phyloP scores from a whole-genome alignment of 1,140 invertebrate genomes.

The Schlechtendalia chinensis region DNA sequence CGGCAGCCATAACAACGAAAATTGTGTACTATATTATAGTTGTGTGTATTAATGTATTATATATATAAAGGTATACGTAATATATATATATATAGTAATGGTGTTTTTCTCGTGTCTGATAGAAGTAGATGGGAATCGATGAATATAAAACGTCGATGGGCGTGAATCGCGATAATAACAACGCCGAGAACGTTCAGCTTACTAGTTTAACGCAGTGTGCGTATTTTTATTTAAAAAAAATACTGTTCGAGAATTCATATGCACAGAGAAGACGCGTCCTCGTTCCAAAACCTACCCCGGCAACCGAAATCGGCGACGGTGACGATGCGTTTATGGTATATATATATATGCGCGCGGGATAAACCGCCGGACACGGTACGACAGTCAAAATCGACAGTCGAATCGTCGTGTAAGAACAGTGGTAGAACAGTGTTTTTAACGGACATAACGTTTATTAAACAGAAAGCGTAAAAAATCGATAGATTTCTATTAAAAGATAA shows the following conservation, averaged over 20 bases:
- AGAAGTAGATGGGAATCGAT: not conserved
- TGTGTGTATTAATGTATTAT: too few species aligned
- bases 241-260: too few species aligned
- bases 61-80: too few species aligned
- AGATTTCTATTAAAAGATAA: conserved; percentile 29
- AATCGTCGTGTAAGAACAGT: not conserved
- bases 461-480: conserved; percentile 14
- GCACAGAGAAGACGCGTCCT: too few species aligned
- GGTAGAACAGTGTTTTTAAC: not conserved
- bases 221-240: too few species aligned
- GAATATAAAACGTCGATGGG: not conserved
- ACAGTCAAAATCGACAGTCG: too few species aligned
- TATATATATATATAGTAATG: not conserved
- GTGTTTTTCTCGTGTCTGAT: not conserved
- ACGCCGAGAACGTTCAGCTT: not conserved
- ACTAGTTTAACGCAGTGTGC: not conserved
- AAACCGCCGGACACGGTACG: too few species aligned
- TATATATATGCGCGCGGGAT: too few species aligned
- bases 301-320: too few species aligned
- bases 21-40: not conserved
- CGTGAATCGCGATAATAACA: not conserved
- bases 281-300: too few species aligned
- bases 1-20: conserved; percentile 43
- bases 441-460: not conserved
- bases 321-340: not conserved